These are phyloP conservation scores for Pheosia gnoma DNA, from an alignment of 2,888 invertebrate species.

Conservation along the genomic window DNA sequence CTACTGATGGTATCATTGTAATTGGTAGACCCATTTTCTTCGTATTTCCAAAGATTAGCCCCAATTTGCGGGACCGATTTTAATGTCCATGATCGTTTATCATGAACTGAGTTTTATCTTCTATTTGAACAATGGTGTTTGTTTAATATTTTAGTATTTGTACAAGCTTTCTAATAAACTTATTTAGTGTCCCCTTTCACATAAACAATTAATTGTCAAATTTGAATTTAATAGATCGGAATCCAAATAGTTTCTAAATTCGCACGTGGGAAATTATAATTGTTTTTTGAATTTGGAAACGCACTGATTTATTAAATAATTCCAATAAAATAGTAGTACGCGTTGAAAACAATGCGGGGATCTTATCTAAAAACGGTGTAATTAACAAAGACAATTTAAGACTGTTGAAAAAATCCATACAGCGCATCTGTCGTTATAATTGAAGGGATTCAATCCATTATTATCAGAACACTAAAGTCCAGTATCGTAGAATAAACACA, in stretches of 20 bases:
- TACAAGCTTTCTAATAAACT: conserved; percentile 1
- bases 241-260: background rate
- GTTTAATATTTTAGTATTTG: conserved; percentile 4
- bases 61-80: conserved; percentile 47
- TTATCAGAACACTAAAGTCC: conserved; percentile 43
- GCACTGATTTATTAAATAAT: background rate
- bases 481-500: conserved; percentile 48
- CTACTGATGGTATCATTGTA: conserved; percentile 61
- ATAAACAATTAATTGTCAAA: background rate
- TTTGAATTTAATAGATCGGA: background rate
- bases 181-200: conserved; percentile 1
- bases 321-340: background rate
- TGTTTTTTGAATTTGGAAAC: background rate
- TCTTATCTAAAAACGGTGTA: background rate
- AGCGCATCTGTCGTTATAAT: conserved; percentile 17
- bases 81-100: conserved; percentile 44
- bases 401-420: conserved; percentile 21
- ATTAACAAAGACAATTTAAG: background rate
- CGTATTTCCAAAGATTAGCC: conserved; percentile 55
- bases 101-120: conserved; percentile 21
- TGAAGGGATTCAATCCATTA: conserved; percentile 32
- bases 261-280: conserved; percentile 5
- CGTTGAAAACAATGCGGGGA: background rate
- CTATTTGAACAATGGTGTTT: conserved; percentile 16
- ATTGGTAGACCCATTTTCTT: conserved; percentile 63